Base-by-base conservation (phyloP, 2,797 vertebrate species). In the Pseudomugil tenellus region DNA sequence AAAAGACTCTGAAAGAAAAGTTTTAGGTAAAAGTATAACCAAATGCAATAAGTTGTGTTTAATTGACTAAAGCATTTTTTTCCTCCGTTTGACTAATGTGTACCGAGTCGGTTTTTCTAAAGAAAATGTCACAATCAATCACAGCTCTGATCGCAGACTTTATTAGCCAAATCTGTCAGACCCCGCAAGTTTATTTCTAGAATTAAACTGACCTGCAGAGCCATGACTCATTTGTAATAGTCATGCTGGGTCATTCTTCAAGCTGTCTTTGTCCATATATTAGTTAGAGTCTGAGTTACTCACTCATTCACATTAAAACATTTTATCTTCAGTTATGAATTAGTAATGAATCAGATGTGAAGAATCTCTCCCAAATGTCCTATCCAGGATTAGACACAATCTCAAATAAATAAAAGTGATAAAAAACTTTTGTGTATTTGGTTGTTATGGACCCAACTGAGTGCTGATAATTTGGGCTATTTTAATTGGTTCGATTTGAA, bases 91-190 rank as follows among this genome's bases (percentile, higher is more conserved):
- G 28, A 23, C 59, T 63, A 69, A 74, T 60, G 57, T 71, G 34
- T 41, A 73, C 58, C 32, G 25, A 19, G 19, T 62, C 31, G 57
- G 28, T 59, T 73, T 43, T 59, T 52, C 26, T 63, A 12, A 31
- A 48, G 59, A 64, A 77, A 77, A 73, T 67, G 55, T 72, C 71
- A 67, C 25, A 39, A n/a, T 73, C 35, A 67, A 25, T 48, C 21
- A 19, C 54, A 56, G n/a, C 11, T 39, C 41, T 29, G 28, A 62
- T 59, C 1, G 6, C 35, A 6, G 29, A 58, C 31, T 68, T 23
- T 35, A 23, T 71, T 74, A 49, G 63, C 66, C 26, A 56, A 21
- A 16, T 13, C 2, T 2, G 14, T 49, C 63, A 25, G 21, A 79
- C 43, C 25, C 11, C 14, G 32, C 12, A n/a, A 28, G 19, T 49